phyloP scores from a whole-genome alignment of 2,113 vertebrate genomes.

The Platichthys stellatus region DNA sequence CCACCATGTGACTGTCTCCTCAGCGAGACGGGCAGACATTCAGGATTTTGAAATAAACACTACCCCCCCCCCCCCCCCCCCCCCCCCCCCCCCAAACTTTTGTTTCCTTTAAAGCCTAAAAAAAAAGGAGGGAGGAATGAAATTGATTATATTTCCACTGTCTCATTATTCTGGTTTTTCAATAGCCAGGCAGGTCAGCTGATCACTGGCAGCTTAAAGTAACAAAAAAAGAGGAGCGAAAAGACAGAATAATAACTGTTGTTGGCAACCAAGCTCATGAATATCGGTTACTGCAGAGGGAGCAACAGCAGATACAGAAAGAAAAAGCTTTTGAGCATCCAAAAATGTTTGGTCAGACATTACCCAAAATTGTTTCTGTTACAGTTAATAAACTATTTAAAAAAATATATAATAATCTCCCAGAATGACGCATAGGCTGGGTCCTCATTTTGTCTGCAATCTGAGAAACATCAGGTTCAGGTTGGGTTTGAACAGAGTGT shows the following conservation, averaged over 20 bases:
- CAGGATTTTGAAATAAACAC: conserved; percentile 58
- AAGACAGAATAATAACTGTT: conserved; percentile 46
- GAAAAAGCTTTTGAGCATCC: not conserved
- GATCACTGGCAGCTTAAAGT: conserved; percentile 43
- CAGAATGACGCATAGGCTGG: not conserved
- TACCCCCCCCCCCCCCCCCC: not conserved
- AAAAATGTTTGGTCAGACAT: not conserved
- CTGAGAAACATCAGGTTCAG: too few species aligned
- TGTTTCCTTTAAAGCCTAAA: conserved; percentile 21
- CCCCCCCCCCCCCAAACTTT: too few species aligned
- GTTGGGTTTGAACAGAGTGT: too few species aligned
- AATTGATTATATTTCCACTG: conserved; percentile 43
- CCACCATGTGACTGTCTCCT: conserved; percentile 60
- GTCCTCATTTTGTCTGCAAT: too few species aligned
- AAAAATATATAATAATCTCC: too few species aligned
- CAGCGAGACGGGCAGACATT: conserved; percentile 39
- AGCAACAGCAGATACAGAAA: not conserved
- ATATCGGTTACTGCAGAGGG: conserved; percentile 4
- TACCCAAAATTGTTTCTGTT: not conserved
- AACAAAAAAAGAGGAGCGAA: conserved; percentile 7
- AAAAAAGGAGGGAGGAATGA: conserved; percentile 43
- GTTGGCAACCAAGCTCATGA: conserved; percentile 25
- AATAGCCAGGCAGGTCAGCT: conserved; percentile 43
- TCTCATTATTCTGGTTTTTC: conserved; percentile 60
- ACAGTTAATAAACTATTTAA: too few species aligned